Evolutionary conservation across 2,797 vertebrate species (phyloP).

Genomic region (Xenops minutus): DNA sequence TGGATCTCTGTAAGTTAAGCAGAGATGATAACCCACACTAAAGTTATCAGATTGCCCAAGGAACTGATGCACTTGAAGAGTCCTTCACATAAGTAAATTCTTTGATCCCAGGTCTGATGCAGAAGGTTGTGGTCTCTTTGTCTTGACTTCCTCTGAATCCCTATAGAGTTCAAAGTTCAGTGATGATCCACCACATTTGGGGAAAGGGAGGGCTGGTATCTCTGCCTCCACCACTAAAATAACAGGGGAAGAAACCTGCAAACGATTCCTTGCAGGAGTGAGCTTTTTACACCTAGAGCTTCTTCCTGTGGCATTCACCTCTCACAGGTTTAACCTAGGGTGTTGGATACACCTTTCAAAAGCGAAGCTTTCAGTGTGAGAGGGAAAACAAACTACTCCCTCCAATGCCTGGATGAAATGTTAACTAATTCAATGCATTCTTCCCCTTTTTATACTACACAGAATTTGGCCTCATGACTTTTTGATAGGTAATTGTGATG

Average conservation of each 20-base stretch:
- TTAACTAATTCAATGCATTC: background rate
- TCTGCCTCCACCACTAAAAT: background rate
- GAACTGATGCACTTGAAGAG: background rate
- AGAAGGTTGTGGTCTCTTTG: background rate
- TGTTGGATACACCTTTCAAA: background rate
- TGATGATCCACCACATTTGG: background rate
- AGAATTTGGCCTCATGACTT: background rate
- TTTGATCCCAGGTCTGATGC: background rate
- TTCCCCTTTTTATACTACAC: background rate
- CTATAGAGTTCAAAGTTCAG: background rate
- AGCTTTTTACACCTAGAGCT: rapidly evolving
- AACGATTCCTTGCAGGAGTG: background rate
- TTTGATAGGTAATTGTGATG: background rate
- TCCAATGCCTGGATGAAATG: background rate
- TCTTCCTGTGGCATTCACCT: background rate
- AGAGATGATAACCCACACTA: background rate
- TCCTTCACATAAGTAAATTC: background rate
- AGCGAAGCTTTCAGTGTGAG: background rate
- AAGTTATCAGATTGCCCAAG: background rate
- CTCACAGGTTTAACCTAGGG: background rate
- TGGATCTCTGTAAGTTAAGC: background rate
- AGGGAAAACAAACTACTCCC: background rate
- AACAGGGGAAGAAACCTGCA: background rate
- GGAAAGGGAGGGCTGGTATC: background rate
- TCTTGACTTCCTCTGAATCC: background rate